Base-by-base conservation (phyloP, 2,888 invertebrate species). In the Pollenia labialis region DNA sequence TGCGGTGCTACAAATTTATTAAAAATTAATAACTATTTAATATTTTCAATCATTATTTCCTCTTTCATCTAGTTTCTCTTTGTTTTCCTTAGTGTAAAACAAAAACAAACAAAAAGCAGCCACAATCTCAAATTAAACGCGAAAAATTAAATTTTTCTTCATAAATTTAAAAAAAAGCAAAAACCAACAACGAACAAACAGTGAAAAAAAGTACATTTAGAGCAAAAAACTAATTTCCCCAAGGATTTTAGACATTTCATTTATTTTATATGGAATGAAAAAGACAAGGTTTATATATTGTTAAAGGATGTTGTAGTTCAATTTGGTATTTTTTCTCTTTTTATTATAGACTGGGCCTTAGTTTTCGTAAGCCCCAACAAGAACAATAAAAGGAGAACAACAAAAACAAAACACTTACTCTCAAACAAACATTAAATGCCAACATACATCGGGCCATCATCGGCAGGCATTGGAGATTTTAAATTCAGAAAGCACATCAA, bases 191-290 rank as follows among this genome's bases (percentile, higher is more conserved):
- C 50, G 8, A 60, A 81, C 18, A 18, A 1, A 23, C 23, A 23
- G 23, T 2, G 23, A 23, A 23, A 23, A 23, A 23, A 23, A 23
- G 23, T 23, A 23, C 89, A 89, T 32, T 32, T 32, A 32, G 32
- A 32, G 32, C 32, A 32, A 32, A 90, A 90, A 90, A 90, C 89
- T 91, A 91, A 91, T 91, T 91, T 91, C 91, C 91, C 91, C 89
- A 89, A 90, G 91, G 91, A 90, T 89, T 88, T 89, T 64, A 56
- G 16, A 42, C 40, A 56, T 81, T 81, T 79, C 74, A 74, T 80
- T 69, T 79, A 72, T 68, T 85, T 81, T 54, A 69, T 81, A 72
- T 72, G 69, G 18, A 74, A 80, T 75, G 68, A 56, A 50, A 75
- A 32, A 66, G 81, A 76, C 71, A 81, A 23, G 60, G 58, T 77